Evolutionary conservation across 1,140 invertebrate species (phyloP).

Genomic region (Pseudomyrmex gracilis): DNA sequence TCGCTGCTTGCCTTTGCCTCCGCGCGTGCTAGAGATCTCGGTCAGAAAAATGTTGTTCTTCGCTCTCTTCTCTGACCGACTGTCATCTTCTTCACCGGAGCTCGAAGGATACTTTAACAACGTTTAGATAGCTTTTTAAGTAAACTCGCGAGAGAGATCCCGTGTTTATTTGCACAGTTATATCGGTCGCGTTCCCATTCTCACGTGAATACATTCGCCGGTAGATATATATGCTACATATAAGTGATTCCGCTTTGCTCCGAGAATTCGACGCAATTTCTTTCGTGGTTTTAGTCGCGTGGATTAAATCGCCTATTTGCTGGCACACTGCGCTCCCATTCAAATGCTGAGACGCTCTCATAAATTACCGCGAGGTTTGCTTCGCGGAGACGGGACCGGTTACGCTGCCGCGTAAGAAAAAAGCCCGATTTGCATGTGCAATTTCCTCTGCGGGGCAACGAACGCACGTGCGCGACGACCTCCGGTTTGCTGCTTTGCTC

Average conservation of each 20-base stretch:
- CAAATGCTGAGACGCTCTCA: constrained; percentile 47
- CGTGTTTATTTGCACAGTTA: constrained; percentile 12
- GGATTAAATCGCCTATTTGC: constrained; percentile 57
- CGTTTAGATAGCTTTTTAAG: background rate
- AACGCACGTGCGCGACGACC: constrained; percentile 59
- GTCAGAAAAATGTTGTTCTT: constrained; percentile 8
- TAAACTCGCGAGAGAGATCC: background rate
- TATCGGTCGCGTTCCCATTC: background rate
- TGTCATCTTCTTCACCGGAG: background rate
- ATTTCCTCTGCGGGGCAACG: constrained; percentile 64
- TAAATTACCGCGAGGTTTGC: constrained; percentile 51
- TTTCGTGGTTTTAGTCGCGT: constrained; percentile 36
- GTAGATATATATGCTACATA: background rate
- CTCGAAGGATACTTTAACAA: background rate
- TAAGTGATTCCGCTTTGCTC: background rate
- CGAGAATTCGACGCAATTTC: constrained; percentile 47
- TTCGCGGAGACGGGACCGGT: constrained; percentile 48
- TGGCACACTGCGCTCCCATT: constrained; percentile 45
- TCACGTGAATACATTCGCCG: background rate
- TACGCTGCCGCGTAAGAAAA: constrained; percentile 42
- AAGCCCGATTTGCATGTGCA: constrained; percentile 72
- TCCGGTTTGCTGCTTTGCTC: constrained; percentile 39
- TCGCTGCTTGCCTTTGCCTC: constrained; percentile 6
- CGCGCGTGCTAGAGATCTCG: constrained; percentile 1
- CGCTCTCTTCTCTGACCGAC: background rate